Conservation (phyloP, 2,113 vertebrate species). For the Bothrops jararaca region DNA sequence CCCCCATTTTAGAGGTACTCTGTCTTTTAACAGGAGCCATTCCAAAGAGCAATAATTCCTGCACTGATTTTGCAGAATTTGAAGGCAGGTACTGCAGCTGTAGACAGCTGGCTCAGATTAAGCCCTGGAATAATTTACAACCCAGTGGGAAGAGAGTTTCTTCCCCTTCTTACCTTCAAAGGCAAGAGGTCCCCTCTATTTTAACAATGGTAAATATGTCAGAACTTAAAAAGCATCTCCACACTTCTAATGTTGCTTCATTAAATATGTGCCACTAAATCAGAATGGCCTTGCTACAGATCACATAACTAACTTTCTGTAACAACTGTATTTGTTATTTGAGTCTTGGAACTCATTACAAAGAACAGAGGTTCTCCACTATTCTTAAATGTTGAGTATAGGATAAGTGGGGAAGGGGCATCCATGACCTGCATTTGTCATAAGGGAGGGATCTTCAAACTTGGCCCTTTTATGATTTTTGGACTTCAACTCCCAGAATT, state of each 20-base stretch:
- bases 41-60: neutral
- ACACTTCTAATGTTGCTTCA: neutral
- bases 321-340: neutral
- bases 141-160: neutral
- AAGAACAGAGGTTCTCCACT: neutral
- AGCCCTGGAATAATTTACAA: neutral
- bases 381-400: neutral
- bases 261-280: neutral
- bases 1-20: neutral
- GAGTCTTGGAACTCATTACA: neutral
- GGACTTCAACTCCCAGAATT: too few species aligned
- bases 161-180: neutral
- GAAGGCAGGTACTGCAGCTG: neutral
- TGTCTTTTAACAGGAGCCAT: neutral
- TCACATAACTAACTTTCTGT: conserved; percentile 5
- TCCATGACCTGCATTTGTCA: neutral
- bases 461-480: too few species aligned
- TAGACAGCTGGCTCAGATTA: neutral
- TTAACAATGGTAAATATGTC: neutral
- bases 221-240: neutral
- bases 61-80: neutral
- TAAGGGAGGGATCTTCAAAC: neutral
- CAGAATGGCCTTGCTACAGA: neutral
- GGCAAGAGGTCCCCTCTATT: neutral
- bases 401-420: neutral